A percentile compares a stretch with the other conserved stretches of the same genome.
Conservation (phyloP, 2,113 vertebrate species). For the Macrotis lagotis region DNA sequence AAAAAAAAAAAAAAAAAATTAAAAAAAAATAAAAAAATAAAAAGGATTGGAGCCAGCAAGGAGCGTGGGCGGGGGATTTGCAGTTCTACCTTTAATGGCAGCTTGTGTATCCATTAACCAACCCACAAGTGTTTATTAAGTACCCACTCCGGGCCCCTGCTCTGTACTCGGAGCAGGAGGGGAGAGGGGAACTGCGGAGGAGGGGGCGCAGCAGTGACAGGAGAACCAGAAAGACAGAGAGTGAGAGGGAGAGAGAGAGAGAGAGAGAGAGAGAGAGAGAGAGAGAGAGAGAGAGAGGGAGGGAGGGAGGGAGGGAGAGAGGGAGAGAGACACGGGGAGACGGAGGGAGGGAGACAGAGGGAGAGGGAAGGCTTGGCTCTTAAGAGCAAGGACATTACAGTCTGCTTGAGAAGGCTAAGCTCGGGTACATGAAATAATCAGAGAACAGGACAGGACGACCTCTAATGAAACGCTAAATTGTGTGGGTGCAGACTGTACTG, state of each 20-base stretch:
- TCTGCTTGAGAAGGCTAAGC: not conserved
- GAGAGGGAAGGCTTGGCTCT: not conserved
- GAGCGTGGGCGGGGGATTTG: not conserved
- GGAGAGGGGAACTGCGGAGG: not conserved
- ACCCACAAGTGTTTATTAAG: conserved; percentile 2
- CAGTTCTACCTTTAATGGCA: conserved; percentile 2
- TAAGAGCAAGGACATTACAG: not conserved
- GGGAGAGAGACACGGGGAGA: too few relatives aligned
- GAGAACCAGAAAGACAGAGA: not conserved
- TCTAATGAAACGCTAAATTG: not conserved
- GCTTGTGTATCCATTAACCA: conserved; percentile 1
- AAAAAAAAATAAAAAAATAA: not conserved
- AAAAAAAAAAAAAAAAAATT: not conserved
- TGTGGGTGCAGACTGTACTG: not conserved
- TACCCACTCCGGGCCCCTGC: not conserved
- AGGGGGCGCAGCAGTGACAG: not conserved
- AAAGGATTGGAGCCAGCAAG: not conserved
- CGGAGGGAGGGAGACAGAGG: not conserved
- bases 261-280: not conserved
- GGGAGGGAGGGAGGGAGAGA: too few relatives aligned
- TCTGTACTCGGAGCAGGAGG: not conserved
- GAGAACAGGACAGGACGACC: not conserved
- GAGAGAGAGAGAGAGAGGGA: too few relatives aligned
- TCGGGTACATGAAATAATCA: not conserved
- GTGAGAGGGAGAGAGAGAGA: too few relatives aligned